Evolutionary conservation across 30 jellyfish, hydroid and myxozoan genomes (phyloP), one percentile per base, ranked within the genome.

Genomic region (Sanderia malayensis): DNA sequence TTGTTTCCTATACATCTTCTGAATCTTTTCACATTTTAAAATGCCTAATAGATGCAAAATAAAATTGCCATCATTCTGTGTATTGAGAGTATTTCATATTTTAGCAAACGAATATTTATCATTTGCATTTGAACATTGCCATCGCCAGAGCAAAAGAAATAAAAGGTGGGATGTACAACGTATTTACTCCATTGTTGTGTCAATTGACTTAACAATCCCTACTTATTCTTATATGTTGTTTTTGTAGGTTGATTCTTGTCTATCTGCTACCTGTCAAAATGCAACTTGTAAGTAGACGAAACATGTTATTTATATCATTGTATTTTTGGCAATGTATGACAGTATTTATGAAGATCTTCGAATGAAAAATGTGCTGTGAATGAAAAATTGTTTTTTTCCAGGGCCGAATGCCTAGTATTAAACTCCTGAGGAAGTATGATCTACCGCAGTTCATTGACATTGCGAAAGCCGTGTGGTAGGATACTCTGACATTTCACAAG

Each of bases 121-220:
- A 3, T 92, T 74, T 61, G 95, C 98, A 0, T 92, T 92, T 67
- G 96, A 92, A 33, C 98, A 80, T 66, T 92, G 98, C 61, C 96
- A 84, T 52, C 72, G 86, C 1, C 84, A 81, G 24, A 65, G 86
- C 26, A 79, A 66, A 75, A 79, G 60, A 27, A 92, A 92, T 63
- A 92, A 92, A 74, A 63, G 98, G 87, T 83, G 3, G n/a, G n/a
- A n/a, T n/a, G n/a, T n/a, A n/a, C n/a, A n/a, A n/a, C n/a, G n/a
- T n/a, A n/a, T n/a, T n/a, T n/a, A n/a, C n/a, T n/a, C n/a, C n/a
- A n/a, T n/a, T n/a, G n/a, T n/a, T n/a, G n/a, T n/a, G n/a, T n/a
- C n/a, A n/a, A n/a, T n/a, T n/a, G n/a, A n/a, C n/a, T n/a, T n/a
- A n/a, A n/a, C n/a, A n/a, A n/a, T n/a, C n/a, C n/a, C n/a, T n/a